Base-by-base conservation (phyloP, 2,888 invertebrate species). In the Mimas tiliae region DNA sequence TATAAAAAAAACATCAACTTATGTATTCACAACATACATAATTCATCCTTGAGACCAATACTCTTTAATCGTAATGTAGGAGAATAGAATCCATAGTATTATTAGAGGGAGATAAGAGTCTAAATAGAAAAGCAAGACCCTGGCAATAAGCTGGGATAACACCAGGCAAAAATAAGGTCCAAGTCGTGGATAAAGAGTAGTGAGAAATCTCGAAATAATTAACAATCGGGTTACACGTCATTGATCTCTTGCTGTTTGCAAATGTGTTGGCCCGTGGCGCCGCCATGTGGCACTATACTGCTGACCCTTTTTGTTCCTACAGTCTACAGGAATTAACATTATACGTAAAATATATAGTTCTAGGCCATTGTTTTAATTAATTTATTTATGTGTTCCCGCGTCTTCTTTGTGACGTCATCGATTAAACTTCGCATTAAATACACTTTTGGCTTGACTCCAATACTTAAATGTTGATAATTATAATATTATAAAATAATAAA, bases 391-490 rank as follows among this genome's bases (percentile, higher is more conserved):
- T 19, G 38, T 21, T 58, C 62, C 64, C 53, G 67, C 33, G n/a
- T 33, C 12, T 45, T 33, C 65, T 58, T 42, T 63, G 65, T 34
- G 62, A 50, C 62, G 47, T 65, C 14, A 55, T 68, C 62, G 21
- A 55, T 14, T 53, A 53, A 64, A 52, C 27, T 52, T 45, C 27
- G 19, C 52, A 16, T 45, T 52, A 45, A 42, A 50, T 48, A 47
- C 34, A 11, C 33, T 65, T 52, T 68, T 75, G 76, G 76, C 69
- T 65, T 6, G n/a, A 11, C 52, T 67, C 64, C 69, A 75, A 74
- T 67, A 68, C 67, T 48, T 38, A 50, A n/a, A 55, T 58, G 19
- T 58, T 58, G 42, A 58, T 38, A 34, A 53, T 34, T 53, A 34
- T 53, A 58, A 58, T 14, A 55, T 65, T 45, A 45, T 62, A 65